Conservation (phyloP, 2,113 vertebrate genomes). For the Dasyprocta punctata region DNA sequence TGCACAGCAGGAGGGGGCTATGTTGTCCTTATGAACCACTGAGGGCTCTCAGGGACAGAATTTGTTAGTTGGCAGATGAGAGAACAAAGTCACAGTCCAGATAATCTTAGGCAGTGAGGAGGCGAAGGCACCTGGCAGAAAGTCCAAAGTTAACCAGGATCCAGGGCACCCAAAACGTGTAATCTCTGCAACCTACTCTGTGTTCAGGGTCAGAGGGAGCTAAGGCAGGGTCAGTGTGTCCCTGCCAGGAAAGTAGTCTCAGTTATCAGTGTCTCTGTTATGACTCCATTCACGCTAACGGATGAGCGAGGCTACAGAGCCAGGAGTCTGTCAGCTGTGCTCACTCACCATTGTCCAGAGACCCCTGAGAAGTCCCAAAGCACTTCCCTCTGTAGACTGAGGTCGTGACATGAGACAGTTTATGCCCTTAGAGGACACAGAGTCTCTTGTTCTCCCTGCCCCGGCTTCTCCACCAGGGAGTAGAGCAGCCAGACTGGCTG, state of each 20-base stretch:
- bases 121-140: not conserved
- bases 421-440: not conserved
- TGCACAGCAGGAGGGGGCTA: not conserved
- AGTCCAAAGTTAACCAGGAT: not conserved
- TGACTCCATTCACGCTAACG: not conserved
- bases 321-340: not conserved
- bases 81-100: not conserved
- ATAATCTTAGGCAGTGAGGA: not conserved
- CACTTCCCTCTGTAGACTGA: not conserved
- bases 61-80: not conserved
- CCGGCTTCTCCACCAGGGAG: not conserved
- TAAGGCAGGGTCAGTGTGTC: not conserved
- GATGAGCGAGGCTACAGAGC: not conserved
- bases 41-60: not conserved
- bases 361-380: not conserved
- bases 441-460: not conserved
- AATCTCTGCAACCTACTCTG: not conserved
- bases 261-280: not conserved
- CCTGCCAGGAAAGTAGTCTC: not conserved
- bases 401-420: not conserved
- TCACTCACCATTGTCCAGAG: not conserved
- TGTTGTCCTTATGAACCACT: not conserved
- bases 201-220: not conserved
- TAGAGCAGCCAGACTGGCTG: not conserved
- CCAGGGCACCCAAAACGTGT: fast-evolving